Base-by-base conservation (phyloP, 2,888 invertebrate genomes). In the Cephus pulcher region DNA sequence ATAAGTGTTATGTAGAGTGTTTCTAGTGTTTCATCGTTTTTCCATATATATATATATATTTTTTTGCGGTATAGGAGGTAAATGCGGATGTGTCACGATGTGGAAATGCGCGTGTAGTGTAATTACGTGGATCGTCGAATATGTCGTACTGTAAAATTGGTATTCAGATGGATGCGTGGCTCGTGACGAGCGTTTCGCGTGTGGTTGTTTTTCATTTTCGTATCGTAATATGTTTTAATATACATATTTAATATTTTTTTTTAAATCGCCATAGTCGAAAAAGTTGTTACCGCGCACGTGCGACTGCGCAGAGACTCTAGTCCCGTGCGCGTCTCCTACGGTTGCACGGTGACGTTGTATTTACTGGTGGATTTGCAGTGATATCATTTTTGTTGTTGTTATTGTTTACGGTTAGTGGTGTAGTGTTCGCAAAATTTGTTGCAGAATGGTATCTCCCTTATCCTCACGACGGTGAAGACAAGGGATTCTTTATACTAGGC, bases 191-290 rank as follows among this genome's bases (percentile, higher is more conserved):
- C 79, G 80, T 80, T 68, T 71, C 40, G 79, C 79, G 76, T 81
- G 75, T 76, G 79, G 82, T 71, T 34, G 71, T 75, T 78, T 73
- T 75, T 15, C 33, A 12, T 34, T 71, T 71, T 76, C 76, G 75
- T 23, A 9, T 56, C 23, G 76, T 76, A 74, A 71, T 75, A 78
- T 80, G 33, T 78, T 77, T 75, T 76, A 76, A 74, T 84, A 69
- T 78, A 82, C 80, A 79, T 82, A 84, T 84, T 84, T 83, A 84
- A 83, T 74, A 35, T 74, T 74, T 70, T 74, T 74, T 40, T 74
- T 78, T 85, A 86, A 86, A 84, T 87, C 85, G 86, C 84, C 84
- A 85, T 86, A 83, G 84, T 87, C 87, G 85, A 88, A 87, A 88
- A 83, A 84, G 79, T 84, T 82, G 78, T 81, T 56, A 83, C 82